phyloP scores from a whole-genome alignment of 1,140 invertebrate genomes.

The Drosophila setifemur region DNA sequence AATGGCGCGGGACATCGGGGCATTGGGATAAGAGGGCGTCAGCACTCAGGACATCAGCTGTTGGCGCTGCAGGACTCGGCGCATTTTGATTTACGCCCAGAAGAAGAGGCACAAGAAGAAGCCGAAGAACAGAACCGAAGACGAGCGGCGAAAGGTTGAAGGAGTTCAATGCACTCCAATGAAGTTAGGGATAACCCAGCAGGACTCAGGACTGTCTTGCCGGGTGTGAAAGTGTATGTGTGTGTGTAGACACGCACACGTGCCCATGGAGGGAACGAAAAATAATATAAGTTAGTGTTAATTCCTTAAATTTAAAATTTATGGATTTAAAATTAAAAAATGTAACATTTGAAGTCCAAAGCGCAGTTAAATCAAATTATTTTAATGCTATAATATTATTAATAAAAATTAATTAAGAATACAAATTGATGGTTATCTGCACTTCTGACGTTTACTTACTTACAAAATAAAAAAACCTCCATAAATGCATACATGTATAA shows the following conservation, averaged over 20 bases:
- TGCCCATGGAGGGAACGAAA: conserved; percentile 28
- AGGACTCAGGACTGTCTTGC: conserved; percentile 23
- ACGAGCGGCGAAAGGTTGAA: conserved; percentile 27
- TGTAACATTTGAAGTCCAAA: too few relatives aligned
- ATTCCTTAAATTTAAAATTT: background rate
- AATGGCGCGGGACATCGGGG: conserved; percentile 49
- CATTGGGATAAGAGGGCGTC: background rate
- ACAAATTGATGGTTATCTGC: too few relatives aligned
- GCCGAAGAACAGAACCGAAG: conserved; percentile 34
- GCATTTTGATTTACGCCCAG: conserved; percentile 65
- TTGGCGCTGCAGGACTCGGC: conserved; percentile 6
- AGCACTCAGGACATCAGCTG: conserved; percentile 50
- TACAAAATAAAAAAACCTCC: too few relatives aligned
- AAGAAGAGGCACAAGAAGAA: conserved; percentile 5
- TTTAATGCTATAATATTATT: too few relatives aligned
- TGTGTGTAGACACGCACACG: conserved; percentile 67
- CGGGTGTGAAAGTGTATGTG: conserved; percentile 41
- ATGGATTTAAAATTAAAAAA: background rate
- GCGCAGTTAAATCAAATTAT: too few relatives aligned
- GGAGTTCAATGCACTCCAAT: conserved; percentile 70
- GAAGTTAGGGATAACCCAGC: conserved; percentile 55
- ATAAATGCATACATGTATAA: too few relatives aligned
- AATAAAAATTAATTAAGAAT: too few relatives aligned
- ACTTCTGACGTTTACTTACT: too few relatives aligned
- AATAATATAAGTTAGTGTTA: background rate